phyloP scores from a whole-genome alignment of 1,140 invertebrate genomes.

The Dreissena rostriformis region DNA sequence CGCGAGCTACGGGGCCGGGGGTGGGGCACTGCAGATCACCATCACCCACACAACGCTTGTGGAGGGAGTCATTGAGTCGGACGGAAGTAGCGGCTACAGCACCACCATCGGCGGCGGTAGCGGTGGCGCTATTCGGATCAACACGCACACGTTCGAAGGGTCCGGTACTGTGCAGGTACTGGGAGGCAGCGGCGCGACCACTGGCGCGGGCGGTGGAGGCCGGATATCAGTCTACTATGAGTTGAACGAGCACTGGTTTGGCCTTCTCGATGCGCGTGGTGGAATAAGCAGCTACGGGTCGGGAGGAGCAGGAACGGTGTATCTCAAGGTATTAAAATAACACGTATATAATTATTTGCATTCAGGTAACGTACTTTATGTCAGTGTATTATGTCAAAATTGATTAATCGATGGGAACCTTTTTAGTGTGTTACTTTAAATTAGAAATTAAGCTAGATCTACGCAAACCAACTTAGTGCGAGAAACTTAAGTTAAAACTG shows the following conservation, averaged over 20 bases:
- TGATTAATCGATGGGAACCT: too few relatives aligned
- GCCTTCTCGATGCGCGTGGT: conserved; percentile 60
- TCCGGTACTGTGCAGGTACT: conserved; percentile 65
- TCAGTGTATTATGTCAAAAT: too few relatives aligned
- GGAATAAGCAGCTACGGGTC: conserved; percentile 50
- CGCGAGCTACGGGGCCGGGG: conserved; percentile 56
- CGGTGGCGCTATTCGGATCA: conserved; percentile 68
- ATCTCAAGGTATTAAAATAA: conserved; percentile 57
- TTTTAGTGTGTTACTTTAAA: too few relatives aligned
- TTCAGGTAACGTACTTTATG: too few relatives aligned
- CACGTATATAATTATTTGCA: background rate
- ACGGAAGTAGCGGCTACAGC: conserved; percentile 58
- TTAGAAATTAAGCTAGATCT: too few relatives aligned
- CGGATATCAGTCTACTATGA: conserved; percentile 66
- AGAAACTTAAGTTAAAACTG: too few relatives aligned
- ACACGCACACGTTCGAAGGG: conserved; percentile 65
- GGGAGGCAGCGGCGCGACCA: conserved; percentile 56
- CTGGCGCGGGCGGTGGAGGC: conserved; percentile 69
- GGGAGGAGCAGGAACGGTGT: conserved; percentile 72
- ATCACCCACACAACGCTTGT: conserved; percentile 56
- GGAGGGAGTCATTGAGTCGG: conserved; percentile 65
- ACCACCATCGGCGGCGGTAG: conserved; percentile 59
- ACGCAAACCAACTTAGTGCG: too few relatives aligned
- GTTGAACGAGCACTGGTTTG: conserved; percentile 61
- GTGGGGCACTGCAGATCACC: conserved; percentile 61